Base-by-base conservation (phyloP, 2,113 vertebrate species). In the Eonycteris spelaea region DNA sequence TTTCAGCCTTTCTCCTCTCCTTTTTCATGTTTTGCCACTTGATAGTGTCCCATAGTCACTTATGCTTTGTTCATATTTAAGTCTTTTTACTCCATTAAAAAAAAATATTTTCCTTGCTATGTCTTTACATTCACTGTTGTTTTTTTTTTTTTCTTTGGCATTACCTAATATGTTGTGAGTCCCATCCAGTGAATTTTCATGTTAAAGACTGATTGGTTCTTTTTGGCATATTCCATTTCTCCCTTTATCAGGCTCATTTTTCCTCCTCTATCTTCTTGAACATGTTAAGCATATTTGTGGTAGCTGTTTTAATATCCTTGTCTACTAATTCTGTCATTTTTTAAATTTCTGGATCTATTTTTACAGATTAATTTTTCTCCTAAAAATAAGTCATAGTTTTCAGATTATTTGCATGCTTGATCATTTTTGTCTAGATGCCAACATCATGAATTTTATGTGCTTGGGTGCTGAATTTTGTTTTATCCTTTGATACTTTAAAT, bases 71-170 rank as follows among this genome's bases (percentile, higher is more conserved):
- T 68, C 35, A 51, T 85, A 71, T 40, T 38, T 70, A 35, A 22
- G 12, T 43, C 28, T 83, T 92, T 94, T 53, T 70, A 26, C 35
- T 70, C 7, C 82, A 28, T 67, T 93, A 28, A 12, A 48, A n/a
- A n/a, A n/a, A n/a, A n/a, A 15, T 74, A 71, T 92, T 84, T 96
- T 92, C n/a, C 67, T 7, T 63, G 18, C 59, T 86, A 22, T 92
- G 10, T 88, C 5, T 57, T 75, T 4, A 28, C 68, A 15, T 75
- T 95, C 74, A 24, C 26, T 57, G 13, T 51, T 51, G 5, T 78
- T 40, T 70, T 77, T 83, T 78, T 40, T 70, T 77, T 83, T 35
- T 87, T 57, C 57, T 82, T 67, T 21, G 84, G 3, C 35, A 51
- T 26, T 43, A 28, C 88, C 6, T 43, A 89, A 35, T n/a, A 28